Conservation (phyloP, 2,888 invertebrate genomes). For the Diplazon laetatorius region DNA sequence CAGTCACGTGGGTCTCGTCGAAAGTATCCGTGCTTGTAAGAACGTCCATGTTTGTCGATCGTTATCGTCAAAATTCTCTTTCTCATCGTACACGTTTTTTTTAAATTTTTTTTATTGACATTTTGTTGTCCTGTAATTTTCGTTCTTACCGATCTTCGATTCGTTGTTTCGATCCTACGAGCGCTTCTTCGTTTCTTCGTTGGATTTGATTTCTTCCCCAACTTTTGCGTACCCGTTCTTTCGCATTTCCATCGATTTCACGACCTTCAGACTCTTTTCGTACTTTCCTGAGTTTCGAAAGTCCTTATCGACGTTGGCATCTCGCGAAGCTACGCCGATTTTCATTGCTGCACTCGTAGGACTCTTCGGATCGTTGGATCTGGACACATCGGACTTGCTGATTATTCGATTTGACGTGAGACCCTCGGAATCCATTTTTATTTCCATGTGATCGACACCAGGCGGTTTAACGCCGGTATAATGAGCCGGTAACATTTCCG, state of each 20-base stretch:
- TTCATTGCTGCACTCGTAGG: conserved; percentile 82
- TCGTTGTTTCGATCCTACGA: conserved; percentile 87
- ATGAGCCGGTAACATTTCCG: conserved; percentile 80
- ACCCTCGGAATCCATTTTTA: conserved; percentile 59
- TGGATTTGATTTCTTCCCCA: conserved; percentile 79
- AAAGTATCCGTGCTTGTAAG: conserved; percentile 91
- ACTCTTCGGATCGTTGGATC: conserved; percentile 44
- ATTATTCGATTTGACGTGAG: conserved; percentile 32
- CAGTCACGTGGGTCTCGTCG: conserved; percentile 90
- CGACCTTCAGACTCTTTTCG: conserved; percentile 84
- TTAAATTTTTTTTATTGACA: conserved; percentile 92
- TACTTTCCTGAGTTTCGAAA: conserved; percentile 84
- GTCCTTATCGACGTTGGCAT: conserved; percentile 84
- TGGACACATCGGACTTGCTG: conserved; percentile 27
- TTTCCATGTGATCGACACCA: conserved; percentile 80
- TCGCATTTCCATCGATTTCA: conserved; percentile 84
- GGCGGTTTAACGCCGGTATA: conserved; percentile 77
- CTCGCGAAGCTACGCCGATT: conserved; percentile 83
- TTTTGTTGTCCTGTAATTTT: conserved; percentile 84
- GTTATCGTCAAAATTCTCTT: conserved; percentile 90
- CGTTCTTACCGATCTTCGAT: conserved; percentile 85
- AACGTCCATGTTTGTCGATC: conserved; percentile 91
- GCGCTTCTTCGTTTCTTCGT: conserved; percentile 81
- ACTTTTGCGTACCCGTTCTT: conserved; percentile 82
- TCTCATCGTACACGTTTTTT: conserved; percentile 90